Percentiles rank a stretch among this genome's conserved stretches.
Evolutionary conservation across 2,797 vertebrate genomes (phyloP).

Genomic region (Cossypha dichroa): DNA sequence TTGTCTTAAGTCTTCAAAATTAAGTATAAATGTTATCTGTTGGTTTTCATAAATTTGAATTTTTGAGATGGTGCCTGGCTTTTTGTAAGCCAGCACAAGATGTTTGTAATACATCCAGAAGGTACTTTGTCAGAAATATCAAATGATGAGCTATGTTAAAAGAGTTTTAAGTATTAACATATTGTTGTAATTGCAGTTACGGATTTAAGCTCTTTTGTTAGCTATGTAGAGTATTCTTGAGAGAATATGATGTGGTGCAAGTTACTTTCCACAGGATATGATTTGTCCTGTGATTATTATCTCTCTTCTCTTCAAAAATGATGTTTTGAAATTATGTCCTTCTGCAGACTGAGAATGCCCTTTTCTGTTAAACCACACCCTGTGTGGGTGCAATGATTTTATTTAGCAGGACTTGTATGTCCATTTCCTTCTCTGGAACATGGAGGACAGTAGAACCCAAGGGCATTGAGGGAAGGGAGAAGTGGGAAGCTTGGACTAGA

Average conservation of each 20-base stretch:
- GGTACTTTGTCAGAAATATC: not conserved
- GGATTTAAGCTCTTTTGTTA: not conserved
- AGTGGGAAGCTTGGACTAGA: fast-evolving
- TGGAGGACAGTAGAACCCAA: not conserved
- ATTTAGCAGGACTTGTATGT: not conserved
- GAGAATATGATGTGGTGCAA: not conserved
- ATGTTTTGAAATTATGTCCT: not conserved
- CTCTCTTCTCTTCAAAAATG: not conserved
- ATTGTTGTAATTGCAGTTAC: not conserved
- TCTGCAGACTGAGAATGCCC: not conserved
- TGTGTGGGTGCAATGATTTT: not conserved
- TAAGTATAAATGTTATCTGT: not conserved
- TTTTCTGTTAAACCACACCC: not conserved
- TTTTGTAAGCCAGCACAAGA: not conserved
- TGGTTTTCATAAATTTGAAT: not conserved
- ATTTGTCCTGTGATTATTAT: not conserved
- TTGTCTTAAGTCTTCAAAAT: not conserved
- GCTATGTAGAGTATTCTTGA: not conserved
- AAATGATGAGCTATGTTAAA: not conserved
- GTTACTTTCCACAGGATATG: not conserved
- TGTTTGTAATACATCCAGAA: not conserved
- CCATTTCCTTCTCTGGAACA: not conserved
- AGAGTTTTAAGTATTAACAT: not conserved
- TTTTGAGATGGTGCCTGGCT: not conserved
- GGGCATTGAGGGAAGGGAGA: not conserved